phyloP scores from a whole-genome alignment of 2,113 vertebrate species.

The Madoqua kirkii region DNA sequence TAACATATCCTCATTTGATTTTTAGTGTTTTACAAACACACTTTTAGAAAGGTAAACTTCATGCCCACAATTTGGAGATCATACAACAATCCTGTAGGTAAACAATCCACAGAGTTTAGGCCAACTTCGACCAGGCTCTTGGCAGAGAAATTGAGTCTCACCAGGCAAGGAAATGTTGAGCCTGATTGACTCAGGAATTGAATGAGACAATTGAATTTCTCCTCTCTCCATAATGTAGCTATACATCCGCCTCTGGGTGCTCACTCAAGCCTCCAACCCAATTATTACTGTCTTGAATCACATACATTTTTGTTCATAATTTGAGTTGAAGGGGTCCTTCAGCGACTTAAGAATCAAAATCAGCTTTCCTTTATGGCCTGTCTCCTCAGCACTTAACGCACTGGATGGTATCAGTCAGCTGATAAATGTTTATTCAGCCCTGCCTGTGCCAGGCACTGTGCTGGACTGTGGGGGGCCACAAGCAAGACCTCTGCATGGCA shows the following conservation, averaged over 20 bases:
- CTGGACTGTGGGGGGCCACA: background rate
- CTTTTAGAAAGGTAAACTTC: background rate
- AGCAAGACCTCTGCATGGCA: background rate
- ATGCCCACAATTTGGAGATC: background rate
- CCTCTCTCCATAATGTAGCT: background rate
- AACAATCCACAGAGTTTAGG: background rate
- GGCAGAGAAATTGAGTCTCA: background rate
- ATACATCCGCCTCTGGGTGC: fast-evolving
- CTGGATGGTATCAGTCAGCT: background rate
- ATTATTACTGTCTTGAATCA: background rate
- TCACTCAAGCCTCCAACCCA: background rate
- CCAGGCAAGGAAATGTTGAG: fast-evolving
- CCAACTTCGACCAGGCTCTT: background rate
- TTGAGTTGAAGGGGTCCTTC: background rate
- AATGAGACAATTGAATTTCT: background rate
- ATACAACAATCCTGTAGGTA: background rate
- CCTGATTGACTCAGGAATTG: background rate
- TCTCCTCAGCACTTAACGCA: background rate
- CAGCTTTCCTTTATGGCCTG: background rate
- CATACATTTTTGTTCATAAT: background rate
- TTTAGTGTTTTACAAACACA: background rate
- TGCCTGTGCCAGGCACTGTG: background rate
- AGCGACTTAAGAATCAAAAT: background rate
- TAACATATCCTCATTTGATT: background rate
- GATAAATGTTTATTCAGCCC: background rate